Evolutionary conservation across 2,797 vertebrate genomes (phyloP).

Genomic region (Lutjanus argentimaculatus): DNA sequence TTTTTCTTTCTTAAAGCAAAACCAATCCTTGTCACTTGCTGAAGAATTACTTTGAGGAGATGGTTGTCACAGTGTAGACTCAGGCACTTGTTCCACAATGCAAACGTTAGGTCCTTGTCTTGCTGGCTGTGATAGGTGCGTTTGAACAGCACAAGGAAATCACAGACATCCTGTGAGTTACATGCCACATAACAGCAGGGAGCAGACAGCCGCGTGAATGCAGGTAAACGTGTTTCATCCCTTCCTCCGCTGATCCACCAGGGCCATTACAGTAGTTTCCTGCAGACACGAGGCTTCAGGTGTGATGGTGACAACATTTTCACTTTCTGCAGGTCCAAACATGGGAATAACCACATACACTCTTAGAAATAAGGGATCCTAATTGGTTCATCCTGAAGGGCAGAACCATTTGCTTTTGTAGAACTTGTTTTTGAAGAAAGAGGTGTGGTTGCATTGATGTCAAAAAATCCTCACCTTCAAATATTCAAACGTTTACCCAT

Average conservation of each 20-base stretch:
- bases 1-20: neutral
- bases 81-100: conserved; percentile 42
- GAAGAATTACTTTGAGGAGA: conserved; percentile 52
- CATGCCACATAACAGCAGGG: conserved; percentile 47
- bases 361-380: too few relatives aligned
- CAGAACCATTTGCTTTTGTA: too few relatives aligned
- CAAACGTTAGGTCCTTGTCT: conserved; percentile 16
- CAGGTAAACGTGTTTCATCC: conserved; percentile 31
- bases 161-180: conserved; percentile 50
- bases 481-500: too few relatives aligned
- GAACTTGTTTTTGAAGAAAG: too few relatives aligned
- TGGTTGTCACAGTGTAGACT: conserved; percentile 40
- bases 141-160: conserved; percentile 58
- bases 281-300: conserved; percentile 24
- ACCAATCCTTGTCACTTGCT: conserved; percentile 32
- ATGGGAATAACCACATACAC: conserved; percentile 9
- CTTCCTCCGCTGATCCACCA: conserved; percentile 24
- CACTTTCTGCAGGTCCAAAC: conserved; percentile 28
- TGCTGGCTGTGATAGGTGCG: conserved; percentile 38
- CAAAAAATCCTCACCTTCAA: too few relatives aligned
- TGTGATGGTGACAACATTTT: conserved; percentile 15
- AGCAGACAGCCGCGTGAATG: conserved; percentile 42
- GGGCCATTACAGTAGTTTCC: conserved; percentile 12
- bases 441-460: too few relatives aligned
- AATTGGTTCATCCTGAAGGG: too few relatives aligned